Evolutionary conservation across 2,888 invertebrate species (phyloP), one percentile per base, ranked within the genome.

Genomic region (Cheiracanthium punctorium): DNA sequence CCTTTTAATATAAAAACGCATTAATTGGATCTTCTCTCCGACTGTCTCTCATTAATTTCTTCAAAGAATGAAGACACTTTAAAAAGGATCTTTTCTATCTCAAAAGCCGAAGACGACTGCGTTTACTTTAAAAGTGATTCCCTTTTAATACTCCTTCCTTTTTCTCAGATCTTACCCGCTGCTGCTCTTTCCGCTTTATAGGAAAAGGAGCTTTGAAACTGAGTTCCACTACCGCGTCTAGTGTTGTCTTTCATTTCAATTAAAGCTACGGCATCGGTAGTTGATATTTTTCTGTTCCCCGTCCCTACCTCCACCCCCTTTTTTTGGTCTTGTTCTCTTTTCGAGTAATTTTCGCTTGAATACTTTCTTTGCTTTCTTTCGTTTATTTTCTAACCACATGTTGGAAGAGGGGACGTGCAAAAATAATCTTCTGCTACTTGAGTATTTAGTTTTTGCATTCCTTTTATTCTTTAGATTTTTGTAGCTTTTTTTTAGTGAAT

Each of bases 191-290:
- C 64, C 32, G 29, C 65, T 75, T 28, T 20, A 1, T 43, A 1
- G 37, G 52, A 72, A 41, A 65, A 20, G 41, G 14, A 28, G 20
- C 70, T 41, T 75, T 74, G 75, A 58, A 82, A 74, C 81, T 73
- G 52, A 58, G 41, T 67, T 17, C 48, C 10, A 37, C 17, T n/a
- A n/a, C n/a, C 30, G 2, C 69, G 58, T 20, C 29, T 17, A 67
- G 70, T 20, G 37, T 75, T 70, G 69, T 75, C 81, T 70, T 82
- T 82, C 74, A 70, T 82, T 82, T 75, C 74, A 82, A 82, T 82
- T 82, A 82, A 82, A 70, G 52, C 48, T 73, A 48, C 43, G 28
- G 73, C 28, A 29, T 29, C 17, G 28, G 64, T 8, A 29, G 64
- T 14, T 64, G 24, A 29, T 29, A 64, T 64, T 64, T 64, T 64